Conservation (phyloP, 2,113 vertebrate species). For the Erythrolamprus reginae region DNA sequence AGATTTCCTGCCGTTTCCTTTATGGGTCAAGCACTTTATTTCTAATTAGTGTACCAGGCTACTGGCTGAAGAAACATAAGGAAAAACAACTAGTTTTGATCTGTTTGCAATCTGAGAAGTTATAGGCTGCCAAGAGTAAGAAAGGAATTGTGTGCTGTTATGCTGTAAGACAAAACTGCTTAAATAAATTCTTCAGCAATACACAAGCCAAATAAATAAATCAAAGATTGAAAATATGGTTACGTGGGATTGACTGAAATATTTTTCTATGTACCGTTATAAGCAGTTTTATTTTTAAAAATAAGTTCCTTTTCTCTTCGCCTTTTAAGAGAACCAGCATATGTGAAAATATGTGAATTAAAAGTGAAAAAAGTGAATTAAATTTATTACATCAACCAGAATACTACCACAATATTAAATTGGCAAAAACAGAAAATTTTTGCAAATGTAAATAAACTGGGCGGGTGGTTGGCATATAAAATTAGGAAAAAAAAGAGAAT, state of each 20-base stretch:
- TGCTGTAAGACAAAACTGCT: background rate
- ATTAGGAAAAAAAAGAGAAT: no score
- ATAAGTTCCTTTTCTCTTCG: slow-evolving; percentile 18
- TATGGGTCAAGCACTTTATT: slow-evolving; percentile 75
- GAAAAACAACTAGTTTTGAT: slow-evolving; percentile 64
- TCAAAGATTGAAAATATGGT: slow-evolving; percentile 6
- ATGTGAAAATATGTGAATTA: no score
- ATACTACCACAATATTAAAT: no score
- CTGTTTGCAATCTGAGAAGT: slow-evolving; percentile 52
- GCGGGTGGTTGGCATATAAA: no score
- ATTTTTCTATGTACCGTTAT: background rate
- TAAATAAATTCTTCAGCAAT: background rate
- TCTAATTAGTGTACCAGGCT: slow-evolving; percentile 67
- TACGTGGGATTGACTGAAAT: background rate
- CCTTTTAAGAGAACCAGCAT: background rate
- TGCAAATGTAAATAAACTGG: no score
- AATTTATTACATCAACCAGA: no score
- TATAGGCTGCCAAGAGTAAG: slow-evolving; percentile 53
- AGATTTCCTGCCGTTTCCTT: slow-evolving; percentile 70
- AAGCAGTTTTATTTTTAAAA: slow-evolving; percentile 24
- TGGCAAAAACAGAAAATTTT: no score
- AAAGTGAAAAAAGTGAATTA: no score
- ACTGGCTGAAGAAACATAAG: slow-evolving; percentile 66
- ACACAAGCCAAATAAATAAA: background rate
- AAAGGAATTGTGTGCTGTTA: background rate